Percentiles rank a stretch among this genome's conserved stretches.
These are phyloP conservation scores for Cetonia aurata DNA, from an alignment of 2,888 invertebrate species.

Conservation along the genomic window DNA sequence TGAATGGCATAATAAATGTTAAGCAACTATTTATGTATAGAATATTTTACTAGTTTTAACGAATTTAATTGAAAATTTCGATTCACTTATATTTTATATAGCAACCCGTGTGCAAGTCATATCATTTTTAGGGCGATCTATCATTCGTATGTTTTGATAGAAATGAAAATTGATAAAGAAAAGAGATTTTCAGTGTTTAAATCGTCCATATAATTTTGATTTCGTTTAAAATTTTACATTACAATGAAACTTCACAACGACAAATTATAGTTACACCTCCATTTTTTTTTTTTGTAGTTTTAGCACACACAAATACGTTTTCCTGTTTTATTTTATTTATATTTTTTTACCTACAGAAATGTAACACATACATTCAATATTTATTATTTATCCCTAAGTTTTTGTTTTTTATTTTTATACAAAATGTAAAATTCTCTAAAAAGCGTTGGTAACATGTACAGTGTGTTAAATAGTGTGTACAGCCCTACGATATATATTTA, in stretches of 20 bases:
- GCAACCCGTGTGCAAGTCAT: no score
- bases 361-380: slow-evolving; percentile 25
- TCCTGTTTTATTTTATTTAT: slow-evolving; percentile 15
- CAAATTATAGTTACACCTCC: neutral
- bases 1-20: no score
- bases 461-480: slow-evolving; percentile 37
- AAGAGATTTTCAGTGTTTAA: no score
- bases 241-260: neutral
- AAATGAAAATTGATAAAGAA: no score
- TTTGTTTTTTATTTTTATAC: slow-evolving; percentile 39
- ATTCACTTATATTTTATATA: no score
- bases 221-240: slow-evolving; percentile 12
- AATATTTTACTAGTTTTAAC: no score
- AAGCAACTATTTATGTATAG: no score
- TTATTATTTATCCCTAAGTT: slow-evolving; percentile 5
- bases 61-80: no score
- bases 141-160: no score
- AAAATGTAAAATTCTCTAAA: slow-evolving; percentile 56
- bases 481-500: slow-evolving; percentile 34
- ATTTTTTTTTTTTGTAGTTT: slow-evolving; percentile 4
- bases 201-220: slow-evolving; percentile 10
- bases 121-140: no score
- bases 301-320: slow-evolving; percentile 16
- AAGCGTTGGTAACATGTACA: slow-evolving; percentile 56
- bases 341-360: slow-evolving; percentile 22